Percentiles rank a stretch among this genome's conserved stretches.
phyloP scores from a whole-genome alignment of 2,888 invertebrate genomes.

The Athalia circularis region DNA sequence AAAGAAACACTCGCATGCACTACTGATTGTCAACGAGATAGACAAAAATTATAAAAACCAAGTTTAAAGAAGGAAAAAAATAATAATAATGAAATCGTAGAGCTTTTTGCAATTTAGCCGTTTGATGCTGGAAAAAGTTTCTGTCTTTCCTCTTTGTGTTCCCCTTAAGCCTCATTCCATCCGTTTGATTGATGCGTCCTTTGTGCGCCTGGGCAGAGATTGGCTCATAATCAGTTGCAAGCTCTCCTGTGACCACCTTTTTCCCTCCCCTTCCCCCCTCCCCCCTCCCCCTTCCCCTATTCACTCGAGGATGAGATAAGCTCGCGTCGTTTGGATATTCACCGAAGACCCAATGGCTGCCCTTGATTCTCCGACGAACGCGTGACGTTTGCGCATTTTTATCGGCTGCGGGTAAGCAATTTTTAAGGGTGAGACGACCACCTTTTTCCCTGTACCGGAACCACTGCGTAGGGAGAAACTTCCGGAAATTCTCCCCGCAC shows the following conservation, averaged over 20 bases:
- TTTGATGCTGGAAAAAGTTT: too few species aligned
- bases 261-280: too few species aligned
- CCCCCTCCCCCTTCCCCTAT: neutral
- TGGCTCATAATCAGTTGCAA: neutral
- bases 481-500: too few species aligned
- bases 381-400: slow-evolving; percentile 33
- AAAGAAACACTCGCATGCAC: too few species aligned
- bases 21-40: too few species aligned
- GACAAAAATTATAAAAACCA: too few species aligned
- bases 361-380: slow-evolving; percentile 12
- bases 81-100: too few species aligned
- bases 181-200: neutral
- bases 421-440: slow-evolving; percentile 28
- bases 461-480: too few species aligned
- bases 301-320: slow-evolving; percentile 21
- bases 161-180: too few species aligned
- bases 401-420: slow-evolving; percentile 34
- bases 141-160: too few species aligned
- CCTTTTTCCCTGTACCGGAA: neutral
- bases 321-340: slow-evolving; percentile 14
- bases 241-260: neutral
- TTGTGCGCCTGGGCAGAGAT: neutral
- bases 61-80: too few species aligned
- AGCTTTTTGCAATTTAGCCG: too few species aligned
- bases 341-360: neutral